Base-by-base conservation (phyloP, 2,113 vertebrate species). In the Ictalurus punctatus region DNA sequence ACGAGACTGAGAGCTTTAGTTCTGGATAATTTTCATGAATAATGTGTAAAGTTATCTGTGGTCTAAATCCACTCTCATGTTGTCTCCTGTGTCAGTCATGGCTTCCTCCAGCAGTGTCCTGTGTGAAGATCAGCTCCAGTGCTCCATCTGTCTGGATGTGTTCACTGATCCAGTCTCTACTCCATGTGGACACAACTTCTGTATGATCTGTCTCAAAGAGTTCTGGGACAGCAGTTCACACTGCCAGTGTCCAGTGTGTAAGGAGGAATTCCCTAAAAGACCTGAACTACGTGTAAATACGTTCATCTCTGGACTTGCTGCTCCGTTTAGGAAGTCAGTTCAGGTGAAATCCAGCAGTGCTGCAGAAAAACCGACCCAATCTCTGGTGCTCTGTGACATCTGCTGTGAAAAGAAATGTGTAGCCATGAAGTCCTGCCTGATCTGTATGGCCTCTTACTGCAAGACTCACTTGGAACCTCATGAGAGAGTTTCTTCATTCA, bases 111-210 rank as follows among this genome's bases (percentile, higher is more conserved):
- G 59, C 59, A 54, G 52, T 54, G 17, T 21, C 59, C 59, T 61
- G 59, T 61, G 59, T 61, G 59, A 61, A 61, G 59, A 61, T 61
- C 19, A 61, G 59, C 59, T 61, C 59, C 59, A 23, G 59, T 67
- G 65, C 27, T 27, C 69, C 69, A 71, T 71, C 69, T 71, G 69
- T 71, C 69, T 71, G 30, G 69, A 71, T 34, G 69, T 71, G 69
- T 71, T 71, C 69, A 71, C 30, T 19, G 63, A 67, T 67, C 63
- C 63, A 27, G 63, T 67, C 14, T 44, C 71, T n/a, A 86, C 85
- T 78, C 71, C 85, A 86, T 86, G 85, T 86, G 85, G 85, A 61
- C 85, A 86, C 85, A 86, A 86, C 85, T 86, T 17, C 69, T 71
- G 69, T 71, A 71, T 71, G 69, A 34, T 30, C 27, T 67, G 65